Evolutionary conservation across 2,113 vertebrate species (phyloP).

Genomic region (Tragulus kanchil): DNA sequence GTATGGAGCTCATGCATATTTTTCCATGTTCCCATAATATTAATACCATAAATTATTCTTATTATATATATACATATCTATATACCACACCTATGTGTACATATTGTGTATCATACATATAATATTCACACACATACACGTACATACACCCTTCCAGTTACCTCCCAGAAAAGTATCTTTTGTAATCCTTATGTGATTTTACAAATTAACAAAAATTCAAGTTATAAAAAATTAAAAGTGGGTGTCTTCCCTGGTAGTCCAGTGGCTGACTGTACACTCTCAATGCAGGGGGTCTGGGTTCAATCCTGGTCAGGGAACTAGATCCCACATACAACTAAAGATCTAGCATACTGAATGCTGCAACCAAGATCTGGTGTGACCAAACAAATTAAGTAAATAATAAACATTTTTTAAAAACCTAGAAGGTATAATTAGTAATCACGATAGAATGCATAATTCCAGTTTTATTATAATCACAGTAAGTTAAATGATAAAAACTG

Average conservation of each 20-base stretch:
- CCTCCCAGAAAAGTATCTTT: not conserved
- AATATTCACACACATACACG: not conserved
- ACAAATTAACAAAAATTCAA: constrained; percentile 52
- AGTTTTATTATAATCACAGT: not conserved
- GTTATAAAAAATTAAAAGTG: not conserved
- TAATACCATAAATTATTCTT: not conserved
- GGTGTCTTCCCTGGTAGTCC: too few relatives aligned
- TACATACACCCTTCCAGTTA: not conserved
- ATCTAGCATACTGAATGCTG: too few relatives aligned
- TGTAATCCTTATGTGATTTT: not conserved
- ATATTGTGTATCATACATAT: not conserved
- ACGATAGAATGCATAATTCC: not conserved
- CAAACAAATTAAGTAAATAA: too few relatives aligned
- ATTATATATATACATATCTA: not conserved
- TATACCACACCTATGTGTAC: not conserved
- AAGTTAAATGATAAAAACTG: constrained; percentile 15
- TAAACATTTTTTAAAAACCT: too few relatives aligned
- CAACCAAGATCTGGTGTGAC: too few relatives aligned
- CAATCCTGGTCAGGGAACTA: too few relatives aligned
- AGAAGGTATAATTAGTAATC: not conserved
- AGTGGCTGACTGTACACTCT: too few relatives aligned
- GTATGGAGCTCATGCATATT: not conserved
- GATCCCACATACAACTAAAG: too few relatives aligned
- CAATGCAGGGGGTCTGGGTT: too few relatives aligned
- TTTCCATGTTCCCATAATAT: not conserved